These are phyloP conservation scores for Gryllus bimaculatus DNA, from an alignment of 1,140 invertebrate genomes.

Conservation along the genomic window DNA sequence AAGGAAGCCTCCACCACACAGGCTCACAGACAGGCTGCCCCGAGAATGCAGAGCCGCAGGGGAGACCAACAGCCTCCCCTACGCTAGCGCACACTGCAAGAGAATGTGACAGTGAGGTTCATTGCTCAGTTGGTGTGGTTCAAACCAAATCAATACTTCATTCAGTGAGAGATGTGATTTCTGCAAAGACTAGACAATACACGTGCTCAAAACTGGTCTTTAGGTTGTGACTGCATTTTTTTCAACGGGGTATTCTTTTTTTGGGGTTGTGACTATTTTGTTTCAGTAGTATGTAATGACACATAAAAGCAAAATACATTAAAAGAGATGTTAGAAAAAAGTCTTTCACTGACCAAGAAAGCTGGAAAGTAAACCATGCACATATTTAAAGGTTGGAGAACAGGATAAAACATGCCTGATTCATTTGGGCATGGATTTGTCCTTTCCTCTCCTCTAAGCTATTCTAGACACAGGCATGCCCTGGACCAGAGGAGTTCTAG, in stretches of 20 bases:
- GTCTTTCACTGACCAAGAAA: background rate
- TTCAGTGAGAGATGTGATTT: background rate
- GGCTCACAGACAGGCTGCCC: background rate
- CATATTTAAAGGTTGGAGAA: background rate
- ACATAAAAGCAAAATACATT: too few species aligned
- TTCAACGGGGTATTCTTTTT: background rate
- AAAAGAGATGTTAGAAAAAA: too few species aligned
- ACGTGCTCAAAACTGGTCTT: background rate
- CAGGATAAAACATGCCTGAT: background rate
- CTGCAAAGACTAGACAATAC: background rate
- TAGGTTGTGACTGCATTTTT: constrained; percentile 4
- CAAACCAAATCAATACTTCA: background rate
- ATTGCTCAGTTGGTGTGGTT: background rate
- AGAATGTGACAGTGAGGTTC: background rate
- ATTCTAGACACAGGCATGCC: background rate
- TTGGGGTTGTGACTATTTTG: background rate
- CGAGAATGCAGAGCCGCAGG: background rate
- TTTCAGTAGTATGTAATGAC: background rate
- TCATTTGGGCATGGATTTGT: background rate
- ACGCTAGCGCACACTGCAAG: background rate
- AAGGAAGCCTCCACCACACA: background rate
- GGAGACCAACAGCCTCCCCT: background rate
- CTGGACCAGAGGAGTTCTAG: background rate
- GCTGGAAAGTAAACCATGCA: background rate
- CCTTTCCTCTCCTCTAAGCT: background rate